Evolutionary conservation across 1,140 invertebrate genomes (phyloP).

Genomic region (Drosophila murphyi): DNA sequence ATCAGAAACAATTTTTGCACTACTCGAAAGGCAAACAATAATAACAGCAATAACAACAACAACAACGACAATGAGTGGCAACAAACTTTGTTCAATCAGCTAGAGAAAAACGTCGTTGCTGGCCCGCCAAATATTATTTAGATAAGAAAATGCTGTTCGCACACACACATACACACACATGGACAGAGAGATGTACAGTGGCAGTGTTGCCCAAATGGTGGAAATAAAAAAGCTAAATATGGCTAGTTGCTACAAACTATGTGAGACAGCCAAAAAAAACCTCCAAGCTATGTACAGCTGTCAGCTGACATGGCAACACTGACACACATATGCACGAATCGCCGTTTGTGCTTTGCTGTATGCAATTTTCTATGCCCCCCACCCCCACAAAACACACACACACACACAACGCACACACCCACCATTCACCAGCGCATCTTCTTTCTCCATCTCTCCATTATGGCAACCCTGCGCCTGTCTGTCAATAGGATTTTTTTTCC

Average conservation of each 20-base stretch:
- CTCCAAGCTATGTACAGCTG: not conserved
- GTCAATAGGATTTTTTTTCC: constrained; percentile 65
- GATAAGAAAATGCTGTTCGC: constrained; percentile 73
- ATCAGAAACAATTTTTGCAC: constrained; percentile 39
- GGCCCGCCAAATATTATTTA: constrained; percentile 69
- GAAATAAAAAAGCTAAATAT: not conserved
- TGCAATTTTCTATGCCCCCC: constrained; percentile 14
- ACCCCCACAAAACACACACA: not conserved
- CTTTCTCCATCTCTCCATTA: not conserved
- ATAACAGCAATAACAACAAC: constrained; percentile 23
- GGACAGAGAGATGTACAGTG: not conserved
- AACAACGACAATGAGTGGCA: constrained; percentile 39
- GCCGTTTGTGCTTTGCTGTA: constrained; percentile 46
- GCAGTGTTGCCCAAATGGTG: not conserved
- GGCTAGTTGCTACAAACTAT: not conserved
- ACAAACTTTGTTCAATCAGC: constrained; percentile 80
- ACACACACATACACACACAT: constrained; percentile 8
- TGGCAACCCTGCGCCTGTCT: constrained; percentile 36
- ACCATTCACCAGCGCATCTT: not conserved
- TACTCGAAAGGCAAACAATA: constrained; percentile 39
- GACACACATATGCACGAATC: constrained; percentile 14
- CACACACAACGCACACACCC: too few species aligned
- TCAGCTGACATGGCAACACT: not conserved
- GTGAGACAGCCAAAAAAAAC: not conserved
- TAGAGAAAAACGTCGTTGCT: constrained; percentile 52